A percentile compares a stretch with the other conserved stretches of the same genome.
Conservation (phyloP, 2,113 vertebrate genomes). For the Halichoeres trimaculatus region DNA sequence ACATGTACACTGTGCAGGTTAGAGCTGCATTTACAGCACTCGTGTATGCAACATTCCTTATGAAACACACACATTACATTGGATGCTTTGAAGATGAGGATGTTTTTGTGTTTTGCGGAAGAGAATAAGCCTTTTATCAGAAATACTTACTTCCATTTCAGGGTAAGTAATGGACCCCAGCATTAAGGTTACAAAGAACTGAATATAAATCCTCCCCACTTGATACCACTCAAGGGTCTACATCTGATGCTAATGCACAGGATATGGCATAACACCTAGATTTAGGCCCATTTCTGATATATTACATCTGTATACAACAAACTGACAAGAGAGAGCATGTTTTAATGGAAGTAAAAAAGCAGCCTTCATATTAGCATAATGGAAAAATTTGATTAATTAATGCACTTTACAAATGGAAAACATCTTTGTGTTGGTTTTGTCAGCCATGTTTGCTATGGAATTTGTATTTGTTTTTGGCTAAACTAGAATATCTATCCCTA, state of each 20-base stretch:
- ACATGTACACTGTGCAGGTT: neutral
- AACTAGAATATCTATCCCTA: too few relatives aligned
- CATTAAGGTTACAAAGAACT: slow-evolving; percentile 5
- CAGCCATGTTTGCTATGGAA: too few relatives aligned
- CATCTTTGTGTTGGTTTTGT: too few relatives aligned
- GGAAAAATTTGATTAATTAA: too few relatives aligned
- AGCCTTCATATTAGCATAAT: too few relatives aligned
- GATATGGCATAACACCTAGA: neutral
- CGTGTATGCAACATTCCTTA: neutral
- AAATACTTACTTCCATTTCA: slow-evolving; percentile 1
- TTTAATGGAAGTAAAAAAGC: too few relatives aligned
- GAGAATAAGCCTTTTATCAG: slow-evolving; percentile 30
- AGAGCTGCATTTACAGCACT: neutral
- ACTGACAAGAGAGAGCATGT: too few relatives aligned
- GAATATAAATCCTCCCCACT: slow-evolving; percentile 6
- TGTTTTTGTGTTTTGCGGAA: neutral
- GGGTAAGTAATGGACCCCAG: slow-evolving; percentile 19
- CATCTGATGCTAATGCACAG: slow-evolving; percentile 12
- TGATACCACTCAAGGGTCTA: slow-evolving; percentile 23
- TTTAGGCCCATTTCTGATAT: neutral
- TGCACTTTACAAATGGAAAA: too few relatives aligned
- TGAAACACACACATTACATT: slow-evolving; percentile 2
- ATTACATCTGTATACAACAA: neutral
- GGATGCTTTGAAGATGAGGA: neutral
- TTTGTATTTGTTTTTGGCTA: too few relatives aligned